A percentile compares a stretch with the other conserved stretches of the same genome.
These are phyloP conservation scores for Pseudobourletiella spinata DNA, from an alignment of 1,140 invertebrate genomes.

Conservation along the genomic window DNA sequence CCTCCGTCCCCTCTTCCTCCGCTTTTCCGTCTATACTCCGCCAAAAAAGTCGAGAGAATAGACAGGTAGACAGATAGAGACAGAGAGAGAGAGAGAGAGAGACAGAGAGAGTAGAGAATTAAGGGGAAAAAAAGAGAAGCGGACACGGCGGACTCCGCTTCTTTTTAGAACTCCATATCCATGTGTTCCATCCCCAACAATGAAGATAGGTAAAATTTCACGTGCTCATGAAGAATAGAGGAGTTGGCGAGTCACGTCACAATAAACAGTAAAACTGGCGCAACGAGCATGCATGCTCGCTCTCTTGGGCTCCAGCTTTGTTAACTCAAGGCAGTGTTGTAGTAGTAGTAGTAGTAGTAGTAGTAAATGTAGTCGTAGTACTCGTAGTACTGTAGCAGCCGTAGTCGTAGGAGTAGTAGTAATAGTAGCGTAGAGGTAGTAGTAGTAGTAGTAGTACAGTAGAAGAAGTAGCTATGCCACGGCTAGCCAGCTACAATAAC, in stretches of 20 bases:
- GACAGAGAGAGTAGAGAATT: background rate
- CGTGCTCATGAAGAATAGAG: constrained; percentile 8
- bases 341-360: background rate
- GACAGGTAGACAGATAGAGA: too few relatives aligned
- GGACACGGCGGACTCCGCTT: background rate
- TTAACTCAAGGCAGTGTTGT: background rate
- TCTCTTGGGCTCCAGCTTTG: background rate
- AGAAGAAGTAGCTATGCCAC: too few relatives aligned
- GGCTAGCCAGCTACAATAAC: too few relatives aligned
- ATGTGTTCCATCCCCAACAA: constrained; percentile 11
- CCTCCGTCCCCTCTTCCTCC: too few relatives aligned
- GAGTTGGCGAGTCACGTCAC: constrained; percentile 1
- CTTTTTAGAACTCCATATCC: constrained; percentile 3
- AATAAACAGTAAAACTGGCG: constrained; percentile 7
- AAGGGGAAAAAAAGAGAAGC: background rate
- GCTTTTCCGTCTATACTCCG: too few relatives aligned
- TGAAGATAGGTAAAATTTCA: background rate
- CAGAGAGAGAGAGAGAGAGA: too few relatives aligned
- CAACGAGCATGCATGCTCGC: constrained; percentile 13
- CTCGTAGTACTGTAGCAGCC: too few relatives aligned
- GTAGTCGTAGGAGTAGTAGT: too few relatives aligned
- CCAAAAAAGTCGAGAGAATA: too few relatives aligned
- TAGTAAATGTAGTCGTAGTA: too few relatives aligned
- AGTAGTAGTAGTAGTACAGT: too few relatives aligned
- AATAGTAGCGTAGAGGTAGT: too few relatives aligned